Base-by-base conservation (phyloP, 1,140 invertebrate species). In the Pseudachorutes palmiensis region DNA sequence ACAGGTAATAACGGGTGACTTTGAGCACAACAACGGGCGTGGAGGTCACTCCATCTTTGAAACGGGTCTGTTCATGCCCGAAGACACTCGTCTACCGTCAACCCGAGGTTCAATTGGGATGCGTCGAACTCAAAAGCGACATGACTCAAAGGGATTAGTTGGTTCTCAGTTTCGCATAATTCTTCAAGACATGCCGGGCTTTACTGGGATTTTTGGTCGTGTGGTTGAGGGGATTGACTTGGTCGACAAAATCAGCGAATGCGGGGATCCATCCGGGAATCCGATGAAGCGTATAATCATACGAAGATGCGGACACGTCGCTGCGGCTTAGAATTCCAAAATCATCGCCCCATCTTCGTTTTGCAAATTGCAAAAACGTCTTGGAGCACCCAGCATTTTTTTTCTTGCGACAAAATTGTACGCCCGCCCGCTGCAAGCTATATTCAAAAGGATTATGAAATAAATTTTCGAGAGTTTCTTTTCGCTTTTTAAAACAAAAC, bases 91-190 rank as follows among this genome's bases (percentile, higher is more conserved):
- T 75, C 83, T 91, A 71, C 80, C 85, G n/a, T 86, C 88, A 1
- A 71, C 70, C 30, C 79, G 88, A 14, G 88, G 89, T 12, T 86
- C 88, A 1, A 87, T 91, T 0, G 89, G 89, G 26, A 92, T 92
- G 89, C 80, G 89, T 26, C 80, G 89, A 2, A 89, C 88, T 55
- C 88, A 90, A 73, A 89, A 88, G 75, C 82, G 87, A 2, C 87
- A 89, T 77, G 87, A 91, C 74, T 89, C 87, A 74, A 77, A 87
- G 45, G 88, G 88, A 32, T 85, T 89, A 81, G 89, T 92, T 0
- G 89, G 88, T 26, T 91, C 89, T 41, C 89, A 91, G 76, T 91
- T 91, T 78, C 85, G 89, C 55, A 85, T 91, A 65, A 88, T 90
- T 70, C 77, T 90, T 64, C 86, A 88, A 68, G 87, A 90, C 74